Base-by-base conservation (phyloP, 2,888 invertebrate species). In the Melangyna quadrimaculata region DNA sequence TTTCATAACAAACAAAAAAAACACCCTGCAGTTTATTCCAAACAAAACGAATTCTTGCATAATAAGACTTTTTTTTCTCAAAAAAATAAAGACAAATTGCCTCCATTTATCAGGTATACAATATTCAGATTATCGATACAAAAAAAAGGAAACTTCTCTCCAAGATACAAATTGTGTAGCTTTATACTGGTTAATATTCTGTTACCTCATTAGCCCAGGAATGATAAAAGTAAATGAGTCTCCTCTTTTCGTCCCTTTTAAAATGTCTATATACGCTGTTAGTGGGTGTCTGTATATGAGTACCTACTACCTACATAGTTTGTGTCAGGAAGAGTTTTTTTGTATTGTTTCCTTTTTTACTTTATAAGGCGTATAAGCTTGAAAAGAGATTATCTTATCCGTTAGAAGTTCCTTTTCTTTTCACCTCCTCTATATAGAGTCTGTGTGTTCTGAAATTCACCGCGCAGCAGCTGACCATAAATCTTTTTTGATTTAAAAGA, bases 151-250 rank as follows among this genome's bases (percentile, higher is more conserved):
- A 51, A 14, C 29, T 24, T 51, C 17, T 29, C 14, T 14, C n/a
- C 27, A 17, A 67, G 48, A 22, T 29, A 22, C 22, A 53, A 24
- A 53, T 59, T 65, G 32, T 81, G 4, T 19, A 27, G 19, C 40
- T 57, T 63, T 82, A n/a, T n/a, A 12, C 48, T 78, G 4, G 70
- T 74, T 74, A 79, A 74, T 83, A 70, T 79, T 74, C 70, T 74
- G 55, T 83, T 83, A 83, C 78, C 74, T 83, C 83, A 83, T 83
- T 83, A 83, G 74, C 70, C 69, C 48, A 45, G 65, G 65, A 79
- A 83, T 78, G 79, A 83, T 74, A 83, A 65, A 48, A 79, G 71
- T 70, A 70, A 67, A 83, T 79, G 69, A 70, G 40, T 51, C 35
- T 45, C 24, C 14, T 17, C 27, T 51, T 37, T 67, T 59, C n/a